phyloP scores from a whole-genome alignment of 92 coral and sea anemone species.

The Umimayanthus chanpuru region DNA sequence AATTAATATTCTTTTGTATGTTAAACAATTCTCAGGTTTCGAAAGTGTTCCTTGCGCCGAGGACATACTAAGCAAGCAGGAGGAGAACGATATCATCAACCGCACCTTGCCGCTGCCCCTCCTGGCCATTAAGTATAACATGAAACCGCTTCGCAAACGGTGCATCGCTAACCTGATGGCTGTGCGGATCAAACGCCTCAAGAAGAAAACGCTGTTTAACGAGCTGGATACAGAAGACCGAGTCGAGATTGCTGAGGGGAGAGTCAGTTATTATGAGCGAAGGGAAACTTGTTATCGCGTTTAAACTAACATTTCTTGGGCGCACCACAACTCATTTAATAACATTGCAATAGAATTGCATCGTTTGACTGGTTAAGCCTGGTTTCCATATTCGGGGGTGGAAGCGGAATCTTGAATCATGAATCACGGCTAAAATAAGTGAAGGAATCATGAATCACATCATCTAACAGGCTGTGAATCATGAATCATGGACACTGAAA shows the following conservation, averaged over 20 bases:
- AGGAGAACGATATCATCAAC: conserved; percentile 17
- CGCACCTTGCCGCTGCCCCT: conserved; percentile 15
- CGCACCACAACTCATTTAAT: too few species aligned
- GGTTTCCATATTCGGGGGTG: too few species aligned
- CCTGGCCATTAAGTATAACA: conserved; percentile 25
- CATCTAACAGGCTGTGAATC: too few species aligned
- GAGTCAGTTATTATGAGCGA: not conserved
- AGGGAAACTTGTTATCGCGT: conserved; percentile 12
- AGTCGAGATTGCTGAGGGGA: conserved; percentile 20
- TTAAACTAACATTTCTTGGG: not conserved
- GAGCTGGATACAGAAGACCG: conserved; percentile 15
- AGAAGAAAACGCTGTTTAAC: conserved; percentile 8
- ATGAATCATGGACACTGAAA: too few species aligned
- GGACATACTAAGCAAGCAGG: not conserved
- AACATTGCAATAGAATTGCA: too few species aligned
- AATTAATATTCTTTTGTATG: not conserved
- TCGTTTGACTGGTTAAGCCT: too few species aligned
- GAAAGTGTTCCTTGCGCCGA: not conserved
- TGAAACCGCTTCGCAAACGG: conserved; percentile 19
- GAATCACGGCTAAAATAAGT: too few species aligned
- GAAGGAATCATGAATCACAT: too few species aligned
- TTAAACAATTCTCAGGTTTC: not conserved
- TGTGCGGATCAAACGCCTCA: conserved; percentile 8
- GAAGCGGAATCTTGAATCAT: too few species aligned
- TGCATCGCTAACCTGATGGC: conserved; percentile 5